Evolutionary conservation across 2,888 invertebrate species (phyloP).

Genomic region (Odontocerum albicorne): DNA sequence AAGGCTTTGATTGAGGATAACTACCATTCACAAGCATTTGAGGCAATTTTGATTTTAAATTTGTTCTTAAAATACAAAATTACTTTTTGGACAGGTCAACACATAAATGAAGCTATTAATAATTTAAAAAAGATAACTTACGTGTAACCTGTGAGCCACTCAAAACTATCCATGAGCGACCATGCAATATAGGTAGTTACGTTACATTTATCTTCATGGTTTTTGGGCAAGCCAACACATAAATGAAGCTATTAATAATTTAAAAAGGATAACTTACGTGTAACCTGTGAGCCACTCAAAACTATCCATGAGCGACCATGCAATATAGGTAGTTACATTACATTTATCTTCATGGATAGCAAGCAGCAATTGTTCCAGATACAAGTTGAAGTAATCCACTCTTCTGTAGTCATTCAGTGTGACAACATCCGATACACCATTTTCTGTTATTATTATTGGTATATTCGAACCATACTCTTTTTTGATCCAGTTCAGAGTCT

Average conservation of each 20-base stretch:
- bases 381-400: constrained; percentile 60
- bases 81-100: too few relatives aligned
- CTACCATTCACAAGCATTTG: too few relatives aligned
- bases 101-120: too few relatives aligned
- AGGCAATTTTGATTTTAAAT: too few relatives aligned
- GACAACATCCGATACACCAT: constrained; percentile 57
- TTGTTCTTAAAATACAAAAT: too few relatives aligned
- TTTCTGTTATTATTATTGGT: constrained; percentile 59
- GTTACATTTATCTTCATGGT: constrained; percentile 62
- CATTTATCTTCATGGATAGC: constrained; percentile 61
- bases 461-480: constrained; percentile 54
- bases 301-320: constrained; percentile 83
- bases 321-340: constrained; percentile 70
- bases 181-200: constrained; percentile 75
- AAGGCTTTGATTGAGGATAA: too few relatives aligned
- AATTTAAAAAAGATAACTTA: constrained; percentile 48
- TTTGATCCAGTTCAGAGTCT: constrained; percentile 57
- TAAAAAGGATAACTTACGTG: constrained; percentile 55
- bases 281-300: constrained; percentile 82
- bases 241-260: too few relatives aligned
- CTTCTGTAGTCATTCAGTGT: constrained; percentile 56
- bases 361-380: constrained; percentile 52
- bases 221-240: too few relatives aligned
- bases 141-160: constrained; percentile 79
- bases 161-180: constrained; percentile 84